Percentiles rank a stretch among this genome's conserved stretches.
These are phyloP conservation scores for Rosalia funebris DNA, from an alignment of 2,888 invertebrate species.

Conservation along the genomic window DNA sequence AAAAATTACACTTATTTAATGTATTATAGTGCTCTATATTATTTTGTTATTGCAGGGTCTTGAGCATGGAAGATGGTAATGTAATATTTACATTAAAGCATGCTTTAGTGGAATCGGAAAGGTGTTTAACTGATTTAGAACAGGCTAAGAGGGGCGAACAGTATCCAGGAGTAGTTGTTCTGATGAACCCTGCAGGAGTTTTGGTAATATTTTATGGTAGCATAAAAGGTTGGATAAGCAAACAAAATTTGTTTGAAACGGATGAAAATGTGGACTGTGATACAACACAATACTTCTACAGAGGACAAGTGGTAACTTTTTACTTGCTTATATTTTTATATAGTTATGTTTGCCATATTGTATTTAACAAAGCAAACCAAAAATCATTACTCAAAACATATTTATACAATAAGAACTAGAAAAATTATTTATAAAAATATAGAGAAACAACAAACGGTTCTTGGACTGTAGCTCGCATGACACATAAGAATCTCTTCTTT, in stretches of 20 bases:
- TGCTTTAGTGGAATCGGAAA: conserved; percentile 69
- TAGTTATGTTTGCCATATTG: no score
- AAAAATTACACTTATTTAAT: no score
- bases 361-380: no score
- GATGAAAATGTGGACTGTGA: conserved; percentile 46
- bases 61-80: conserved; percentile 64
- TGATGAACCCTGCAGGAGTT: conserved; percentile 65
- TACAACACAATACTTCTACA: conserved; percentile 65
- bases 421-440: no score
- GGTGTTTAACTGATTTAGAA: conserved; percentile 66
- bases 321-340: no score
- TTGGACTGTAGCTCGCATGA: no score
- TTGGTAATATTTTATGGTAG: conserved; percentile 71
- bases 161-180: conserved; percentile 69
- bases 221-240: conserved; percentile 65
- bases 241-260: conserved; percentile 51
- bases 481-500: no score
- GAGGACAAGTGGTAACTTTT: conserved; percentile 69
- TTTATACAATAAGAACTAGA: no score
- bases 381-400: no score
- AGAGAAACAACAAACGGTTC: no score
- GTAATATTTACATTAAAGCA: conserved; percentile 74
- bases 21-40: no score
- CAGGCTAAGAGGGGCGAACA: conserved; percentile 66
- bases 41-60: conserved; percentile 66